Percentiles rank a stretch among this genome's conserved stretches.
These are phyloP conservation scores for Rutilus rutilus DNA, from an alignment of 2,113 vertebrate genomes.

Conservation along the genomic window DNA sequence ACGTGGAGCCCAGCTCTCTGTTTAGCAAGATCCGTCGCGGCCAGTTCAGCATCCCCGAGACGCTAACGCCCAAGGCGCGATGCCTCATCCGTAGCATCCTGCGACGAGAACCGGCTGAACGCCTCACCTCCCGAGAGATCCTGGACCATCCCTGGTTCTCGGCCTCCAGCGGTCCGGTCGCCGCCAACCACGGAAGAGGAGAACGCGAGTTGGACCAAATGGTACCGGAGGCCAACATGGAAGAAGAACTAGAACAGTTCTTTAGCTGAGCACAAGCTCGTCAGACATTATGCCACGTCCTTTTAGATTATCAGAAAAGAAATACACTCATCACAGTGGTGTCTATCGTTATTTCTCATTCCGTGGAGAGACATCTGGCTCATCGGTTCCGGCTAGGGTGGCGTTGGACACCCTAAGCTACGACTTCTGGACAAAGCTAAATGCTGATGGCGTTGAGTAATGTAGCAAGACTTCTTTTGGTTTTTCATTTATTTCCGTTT, in stretches of 20 bases:
- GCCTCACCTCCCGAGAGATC: conserved; percentile 97
- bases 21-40: conserved; percentile 98
- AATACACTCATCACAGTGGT: conserved; percentile 71
- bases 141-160: conserved; percentile 98
- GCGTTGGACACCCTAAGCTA: conserved; percentile 32
- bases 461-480: conserved; percentile 59
- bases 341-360: conserved; percentile 74
- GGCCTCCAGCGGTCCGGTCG: conserved; percentile 82
- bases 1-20: conserved; percentile 95
- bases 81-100: conserved; percentile 99
- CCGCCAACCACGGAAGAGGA: conserved; percentile 79
- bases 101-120: conserved; percentile 91
- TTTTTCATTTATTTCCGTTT: conserved; percentile 43
- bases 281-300: conserved; percentile 67
- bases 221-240: conserved; percentile 98
- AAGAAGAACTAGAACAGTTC: conserved; percentile 96
- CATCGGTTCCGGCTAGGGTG: conserved; percentile 41
- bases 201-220: conserved; percentile 92
- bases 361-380: conserved; percentile 75
- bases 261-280: conserved; percentile 88
- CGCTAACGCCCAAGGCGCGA: conserved; percentile 95
- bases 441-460: conserved; percentile 51
- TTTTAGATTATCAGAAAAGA: conserved; percentile 69
- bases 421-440: conserved; percentile 50
- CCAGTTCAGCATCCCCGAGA: conserved; percentile 98